Evolutionary conservation across 1,140 invertebrate species (phyloP), one percentile per base, ranked within the genome.

Genomic region (Grapholita molesta): DNA sequence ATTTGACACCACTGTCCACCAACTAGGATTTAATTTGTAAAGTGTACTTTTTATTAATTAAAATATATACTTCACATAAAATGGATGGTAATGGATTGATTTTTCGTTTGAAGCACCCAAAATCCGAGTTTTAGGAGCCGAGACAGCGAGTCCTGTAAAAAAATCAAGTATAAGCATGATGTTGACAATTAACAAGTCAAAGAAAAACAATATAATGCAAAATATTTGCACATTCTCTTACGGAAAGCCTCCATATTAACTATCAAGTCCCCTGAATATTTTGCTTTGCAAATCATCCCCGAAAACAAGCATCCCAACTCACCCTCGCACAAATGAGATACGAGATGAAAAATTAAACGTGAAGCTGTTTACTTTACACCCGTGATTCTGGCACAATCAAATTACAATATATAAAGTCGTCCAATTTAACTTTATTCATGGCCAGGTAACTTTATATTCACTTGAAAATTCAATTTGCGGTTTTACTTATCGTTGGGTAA

Each of bases 361-460:
- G 55, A 30, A 57, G 28, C 32, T 61, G 55, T 61, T 61, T 61
- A 61, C 55, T 61, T 15, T 25, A 61, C 28, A 25, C 25, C 55
- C 55, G n/a, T 61, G 25, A 28, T 30, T 8, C 55, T 7, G 24
- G 15, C 12, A 25, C 25, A 61, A 28, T 28, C 28, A 18, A 61
- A 61, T 61, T 61, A 61, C 52, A 55, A 30, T 18, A 15, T 30
- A 15, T n/a, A 61, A 30, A 61, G 18, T 30, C 25, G 25, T 25
- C 24, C 24, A 61, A 61, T 61, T 25, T 61, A 61, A 61, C 55
- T 30, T 30, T 15, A 61, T 28, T 61, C 25, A 28, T 30, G 55
- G 25, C 12, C 8, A 30, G 25, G 24, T 48, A 61, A 61, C 25
- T 57, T 57, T 15, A 57, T 57, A 30, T 57, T 48, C 38, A 48